Percentiles rank a stretch among this genome's conserved stretches.
Evolutionary conservation across 2,888 invertebrate species (phyloP).

Genomic region (Tuta absoluta): DNA sequence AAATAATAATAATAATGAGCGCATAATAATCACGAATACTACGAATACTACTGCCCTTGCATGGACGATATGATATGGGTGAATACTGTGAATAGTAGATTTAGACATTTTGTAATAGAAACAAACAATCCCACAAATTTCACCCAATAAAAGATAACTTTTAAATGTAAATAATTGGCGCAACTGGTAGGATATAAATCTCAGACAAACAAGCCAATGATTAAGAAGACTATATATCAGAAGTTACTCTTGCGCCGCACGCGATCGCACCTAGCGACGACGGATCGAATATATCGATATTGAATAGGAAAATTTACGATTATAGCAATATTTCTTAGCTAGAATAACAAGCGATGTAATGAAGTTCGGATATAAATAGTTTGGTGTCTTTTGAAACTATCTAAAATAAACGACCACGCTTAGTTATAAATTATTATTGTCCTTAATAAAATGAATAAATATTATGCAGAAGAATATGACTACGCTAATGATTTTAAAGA

Average conservation of each 20-base stretch:
- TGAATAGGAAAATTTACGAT: constrained; percentile 34
- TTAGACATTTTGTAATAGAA: not conserved
- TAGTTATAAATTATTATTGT: not conserved
- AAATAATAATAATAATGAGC: too few relatives aligned
- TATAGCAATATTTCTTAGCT: constrained; percentile 16
- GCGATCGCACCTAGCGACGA: constrained; percentile 58
- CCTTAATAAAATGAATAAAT: not conserved
- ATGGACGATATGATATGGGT: not conserved
- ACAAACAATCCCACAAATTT: constrained; percentile 3
- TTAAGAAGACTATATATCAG: constrained; percentile 74
- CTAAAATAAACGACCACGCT: not conserved
- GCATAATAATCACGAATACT: not conserved
- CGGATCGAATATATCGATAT: constrained; percentile 47
- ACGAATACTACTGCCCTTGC: not conserved
- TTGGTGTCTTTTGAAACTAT: not conserved
- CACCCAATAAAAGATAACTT: constrained; percentile 47
- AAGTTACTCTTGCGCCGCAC: constrained; percentile 59
- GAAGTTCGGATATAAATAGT: constrained; percentile 16
- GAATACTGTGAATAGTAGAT: not conserved
- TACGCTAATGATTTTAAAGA: too few relatives aligned
- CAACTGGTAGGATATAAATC: constrained; percentile 77
- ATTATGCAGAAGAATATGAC: not conserved
- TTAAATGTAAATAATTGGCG: constrained; percentile 75
- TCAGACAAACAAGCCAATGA: constrained; percentile 67
- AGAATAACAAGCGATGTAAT: constrained; percentile 27